A percentile compares a stretch with the other conserved stretches of the same genome.
phyloP scores from a whole-genome alignment of 2,113 vertebrate genomes.

The Neotoma lepida region DNA sequence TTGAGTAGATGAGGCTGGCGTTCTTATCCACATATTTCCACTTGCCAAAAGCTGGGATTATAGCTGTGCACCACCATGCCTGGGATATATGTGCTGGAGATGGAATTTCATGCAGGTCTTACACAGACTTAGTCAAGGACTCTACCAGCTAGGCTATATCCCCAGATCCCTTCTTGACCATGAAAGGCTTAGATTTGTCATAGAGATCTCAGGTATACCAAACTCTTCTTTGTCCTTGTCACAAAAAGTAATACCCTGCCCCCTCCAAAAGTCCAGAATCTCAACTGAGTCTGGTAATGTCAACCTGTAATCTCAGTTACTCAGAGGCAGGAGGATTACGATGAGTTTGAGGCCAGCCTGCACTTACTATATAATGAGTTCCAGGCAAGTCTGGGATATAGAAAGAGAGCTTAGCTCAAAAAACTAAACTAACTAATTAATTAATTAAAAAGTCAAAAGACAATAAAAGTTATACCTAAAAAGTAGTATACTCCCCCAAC shows the following conservation, averaged over 20 bases:
- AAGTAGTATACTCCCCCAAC: not conserved
- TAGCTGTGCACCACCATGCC: not conserved
- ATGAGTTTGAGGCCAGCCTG: not conserved
- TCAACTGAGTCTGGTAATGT: not conserved
- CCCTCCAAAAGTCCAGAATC: not conserved
- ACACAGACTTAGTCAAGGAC: not conserved
- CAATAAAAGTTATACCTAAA: not conserved
- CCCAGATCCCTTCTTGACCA: not conserved
- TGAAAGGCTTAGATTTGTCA: not conserved
- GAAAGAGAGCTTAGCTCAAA: not conserved
- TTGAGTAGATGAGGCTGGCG: not conserved
- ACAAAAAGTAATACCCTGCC: not conserved
- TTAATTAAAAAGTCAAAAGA: not conserved
- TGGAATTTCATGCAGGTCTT: not conserved
- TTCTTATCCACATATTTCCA: too few relatives aligned
- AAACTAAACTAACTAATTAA: not conserved
- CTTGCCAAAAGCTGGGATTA: not conserved
- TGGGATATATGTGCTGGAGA: not conserved
- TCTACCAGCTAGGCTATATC: not conserved
- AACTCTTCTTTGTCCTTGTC: not conserved
- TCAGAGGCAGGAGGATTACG: not conserved
- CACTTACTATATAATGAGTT: not conserved
- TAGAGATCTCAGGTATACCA: not conserved
- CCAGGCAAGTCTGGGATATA: not conserved
- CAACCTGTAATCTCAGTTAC: not conserved